Conservation (phyloP, 2,797 vertebrate species). For the Cichlasoma orientale region DNA sequence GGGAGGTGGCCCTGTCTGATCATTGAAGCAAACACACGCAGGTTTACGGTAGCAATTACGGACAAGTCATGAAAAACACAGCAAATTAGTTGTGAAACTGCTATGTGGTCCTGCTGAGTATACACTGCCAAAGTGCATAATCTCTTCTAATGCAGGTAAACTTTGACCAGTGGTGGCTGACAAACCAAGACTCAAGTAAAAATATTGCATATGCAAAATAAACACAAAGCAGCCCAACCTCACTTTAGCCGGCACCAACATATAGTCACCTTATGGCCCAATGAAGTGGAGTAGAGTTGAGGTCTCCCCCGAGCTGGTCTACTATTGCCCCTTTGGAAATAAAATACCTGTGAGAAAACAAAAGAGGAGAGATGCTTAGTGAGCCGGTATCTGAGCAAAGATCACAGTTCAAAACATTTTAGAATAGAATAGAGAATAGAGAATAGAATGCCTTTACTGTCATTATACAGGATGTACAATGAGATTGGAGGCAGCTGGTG, state of each 20-base stretch:
- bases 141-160: not conserved
- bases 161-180: not conserved
- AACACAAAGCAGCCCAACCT: not conserved
- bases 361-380: not conserved
- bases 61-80: not conserved
- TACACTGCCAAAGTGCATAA: not conserved
- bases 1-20: constrained; percentile 94
- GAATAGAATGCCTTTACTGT: too few relatives aligned
- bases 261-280: constrained; percentile 92
- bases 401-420: too few relatives aligned
- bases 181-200: not conserved
- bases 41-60: not conserved
- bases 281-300: constrained; percentile 98
- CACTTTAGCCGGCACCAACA: not conserved
- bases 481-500: too few relatives aligned
- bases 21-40: not conserved
- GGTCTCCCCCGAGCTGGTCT: constrained; percentile 94
- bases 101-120: not conserved
- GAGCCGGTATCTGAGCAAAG: too few relatives aligned
- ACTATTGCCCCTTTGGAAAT: constrained; percentile 93
- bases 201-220: not conserved
- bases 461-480: too few relatives aligned
- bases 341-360: constrained; percentile 83
- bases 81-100: not conserved
- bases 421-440: too few relatives aligned